Conservation (phyloP, 2,888 invertebrate genomes). For the Stenurella melanura region DNA sequence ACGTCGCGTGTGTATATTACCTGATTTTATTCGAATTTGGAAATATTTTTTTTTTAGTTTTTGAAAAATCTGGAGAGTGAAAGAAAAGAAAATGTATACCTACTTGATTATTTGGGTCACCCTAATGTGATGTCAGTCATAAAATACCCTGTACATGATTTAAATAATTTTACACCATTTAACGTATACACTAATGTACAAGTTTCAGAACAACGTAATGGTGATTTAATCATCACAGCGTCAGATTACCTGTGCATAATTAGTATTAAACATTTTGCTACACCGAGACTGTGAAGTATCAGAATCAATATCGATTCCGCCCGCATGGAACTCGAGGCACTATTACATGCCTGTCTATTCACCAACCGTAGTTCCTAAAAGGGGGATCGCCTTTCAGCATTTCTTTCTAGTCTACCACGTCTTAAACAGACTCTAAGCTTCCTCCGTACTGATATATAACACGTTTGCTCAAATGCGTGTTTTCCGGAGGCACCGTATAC, state of each 20-base stretch:
- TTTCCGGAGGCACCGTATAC: constrained; percentile 29
- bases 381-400: constrained; percentile 38
- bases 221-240: constrained; percentile 6
- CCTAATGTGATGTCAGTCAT: too few species aligned
- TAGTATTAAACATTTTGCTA: constrained; percentile 27
- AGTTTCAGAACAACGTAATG: neutral
- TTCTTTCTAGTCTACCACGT: constrained; percentile 40
- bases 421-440: constrained; percentile 35
- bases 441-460: constrained; percentile 32
- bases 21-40: too few species aligned
- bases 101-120: too few species aligned
- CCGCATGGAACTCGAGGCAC: constrained; percentile 39
- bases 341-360: constrained; percentile 41
- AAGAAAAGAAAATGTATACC: too few species aligned
- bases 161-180: neutral
- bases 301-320: constrained; percentile 39
- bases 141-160: too few species aligned
- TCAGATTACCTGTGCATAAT: constrained; percentile 31
- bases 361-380: constrained; percentile 32
- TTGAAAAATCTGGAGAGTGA: too few species aligned
- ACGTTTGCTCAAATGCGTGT: constrained; percentile 32
- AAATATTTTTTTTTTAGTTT: too few species aligned
- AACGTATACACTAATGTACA: neutral
- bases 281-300: constrained; percentile 30
- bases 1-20: too few species aligned